Percentiles rank a stretch among this genome's conserved stretches.
Conservation (phyloP, 1,140 invertebrate genomes). For the Chelonus insularis region DNA sequence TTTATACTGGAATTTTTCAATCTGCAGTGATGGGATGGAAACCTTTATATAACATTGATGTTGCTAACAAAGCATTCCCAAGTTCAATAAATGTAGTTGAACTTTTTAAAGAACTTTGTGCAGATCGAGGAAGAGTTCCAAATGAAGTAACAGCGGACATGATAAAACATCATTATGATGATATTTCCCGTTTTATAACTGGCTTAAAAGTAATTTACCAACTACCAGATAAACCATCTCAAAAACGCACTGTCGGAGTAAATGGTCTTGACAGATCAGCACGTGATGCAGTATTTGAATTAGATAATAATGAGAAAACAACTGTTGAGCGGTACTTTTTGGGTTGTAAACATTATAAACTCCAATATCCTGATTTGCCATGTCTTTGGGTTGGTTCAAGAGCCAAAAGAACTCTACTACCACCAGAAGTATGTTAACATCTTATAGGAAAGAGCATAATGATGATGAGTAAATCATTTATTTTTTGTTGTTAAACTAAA, state of each 20-base stretch:
- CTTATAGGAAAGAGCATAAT: neutral
- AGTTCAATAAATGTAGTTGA: slow-evolving; percentile 56
- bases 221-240: slow-evolving; percentile 52
- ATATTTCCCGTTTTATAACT: slow-evolving; percentile 37
- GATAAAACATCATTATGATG: neutral
- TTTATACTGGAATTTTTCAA: slow-evolving; percentile 75
- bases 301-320: slow-evolving; percentile 41
- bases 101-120: slow-evolving; percentile 41
- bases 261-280: slow-evolving; percentile 56
- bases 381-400: slow-evolving; percentile 62
- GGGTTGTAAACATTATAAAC: slow-evolving; percentile 50
- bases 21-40: slow-evolving; percentile 73
- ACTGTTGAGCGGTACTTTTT: slow-evolving; percentile 63
- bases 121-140: neutral
- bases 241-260: slow-evolving; percentile 59
- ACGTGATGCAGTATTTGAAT: slow-evolving; percentile 47
- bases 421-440: slow-evolving; percentile 37
- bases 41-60: slow-evolving; percentile 76
- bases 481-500: no score
- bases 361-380: slow-evolving; percentile 64
- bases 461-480: slow-evolving; percentile 10
- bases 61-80: slow-evolving; percentile 72
- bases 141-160: neutral
- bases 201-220: slow-evolving; percentile 57
- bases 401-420: slow-evolving; percentile 49